A percentile compares a stretch with the other conserved stretches of the same genome.
Conservation (phyloP, 2,113 vertebrate genomes). For the Gulo gulo region DNA sequence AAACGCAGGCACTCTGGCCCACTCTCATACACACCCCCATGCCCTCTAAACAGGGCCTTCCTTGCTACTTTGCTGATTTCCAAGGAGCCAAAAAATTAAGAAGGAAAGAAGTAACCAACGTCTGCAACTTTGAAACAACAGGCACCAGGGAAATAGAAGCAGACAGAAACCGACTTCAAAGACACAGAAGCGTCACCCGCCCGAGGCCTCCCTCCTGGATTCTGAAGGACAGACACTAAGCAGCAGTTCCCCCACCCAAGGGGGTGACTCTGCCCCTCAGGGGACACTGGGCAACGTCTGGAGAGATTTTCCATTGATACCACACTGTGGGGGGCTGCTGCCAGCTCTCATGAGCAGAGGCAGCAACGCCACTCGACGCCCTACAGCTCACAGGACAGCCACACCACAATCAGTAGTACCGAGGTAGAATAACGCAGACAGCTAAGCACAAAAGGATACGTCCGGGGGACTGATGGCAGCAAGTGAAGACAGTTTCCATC, state of each 20-base stretch:
- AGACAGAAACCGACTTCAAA: neutral
- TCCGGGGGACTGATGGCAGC: neutral
- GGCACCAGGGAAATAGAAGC: slow-evolving; percentile 67
- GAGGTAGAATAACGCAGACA: neutral
- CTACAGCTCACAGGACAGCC: too few species aligned
- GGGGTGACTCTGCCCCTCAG: neutral
- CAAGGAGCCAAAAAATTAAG: slow-evolving; percentile 74
- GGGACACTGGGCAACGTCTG: neutral
- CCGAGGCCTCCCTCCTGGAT: neutral
- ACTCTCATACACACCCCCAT: neutral
- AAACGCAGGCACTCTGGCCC: neutral
- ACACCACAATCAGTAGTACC: neutral
- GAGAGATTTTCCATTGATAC: too few species aligned
- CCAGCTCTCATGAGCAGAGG: neutral
- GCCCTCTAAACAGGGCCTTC: neutral
- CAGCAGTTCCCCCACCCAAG: neutral
- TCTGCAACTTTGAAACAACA: slow-evolving; percentile 66
- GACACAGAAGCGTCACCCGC: too few species aligned
- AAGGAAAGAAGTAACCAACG: slow-evolving; percentile 67
- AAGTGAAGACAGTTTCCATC: neutral
- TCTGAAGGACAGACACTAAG: neutral
- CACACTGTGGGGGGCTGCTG: neutral
- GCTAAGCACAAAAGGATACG: too few species aligned
- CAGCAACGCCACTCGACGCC: neutral
- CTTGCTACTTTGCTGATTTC: slow-evolving; percentile 61